Conservation (phyloP, 2,797 vertebrate genomes). For the Alosa sapidissima region DNA sequence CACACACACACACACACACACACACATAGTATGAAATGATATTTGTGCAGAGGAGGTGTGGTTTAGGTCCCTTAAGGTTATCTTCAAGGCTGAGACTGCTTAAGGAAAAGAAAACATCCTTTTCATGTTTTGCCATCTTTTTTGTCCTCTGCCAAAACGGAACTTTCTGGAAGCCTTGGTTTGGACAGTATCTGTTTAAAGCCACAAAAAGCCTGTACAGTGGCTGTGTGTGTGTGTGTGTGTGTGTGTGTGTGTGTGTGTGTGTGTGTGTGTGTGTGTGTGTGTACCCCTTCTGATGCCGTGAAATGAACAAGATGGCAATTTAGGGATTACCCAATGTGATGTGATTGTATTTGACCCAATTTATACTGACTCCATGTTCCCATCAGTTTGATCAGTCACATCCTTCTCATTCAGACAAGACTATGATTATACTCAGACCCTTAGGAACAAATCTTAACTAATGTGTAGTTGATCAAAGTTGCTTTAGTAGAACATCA, state of each 20-base stretch:
- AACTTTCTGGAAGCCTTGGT: neutral
- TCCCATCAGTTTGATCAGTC: too few species aligned
- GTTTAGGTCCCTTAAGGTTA: neutral
- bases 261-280: constrained; percentile 1
- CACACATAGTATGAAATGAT: neutral
- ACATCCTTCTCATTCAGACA: neutral
- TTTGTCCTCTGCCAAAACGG: neutral
- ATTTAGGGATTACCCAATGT: neutral
- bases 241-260: constrained; percentile 3
- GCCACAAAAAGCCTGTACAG: neutral
- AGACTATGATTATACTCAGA: neutral
- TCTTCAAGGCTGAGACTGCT: neutral
- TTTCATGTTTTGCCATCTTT: neutral
- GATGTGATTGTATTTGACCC: neutral
- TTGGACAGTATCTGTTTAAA: neutral
- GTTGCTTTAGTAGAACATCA: neutral
- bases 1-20: neutral
- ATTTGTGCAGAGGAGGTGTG: neutral
- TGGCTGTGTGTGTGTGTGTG: neutral
- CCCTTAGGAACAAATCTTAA: neutral
- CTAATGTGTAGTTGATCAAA: neutral
- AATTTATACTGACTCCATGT: neutral
- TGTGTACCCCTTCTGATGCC: neutral
- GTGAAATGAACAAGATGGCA: constrained; percentile 1
- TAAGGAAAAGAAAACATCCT: neutral